These are phyloP conservation scores for Craterocephalus amniculus DNA, from an alignment of 2,797 vertebrate species.

Conservation along the genomic window DNA sequence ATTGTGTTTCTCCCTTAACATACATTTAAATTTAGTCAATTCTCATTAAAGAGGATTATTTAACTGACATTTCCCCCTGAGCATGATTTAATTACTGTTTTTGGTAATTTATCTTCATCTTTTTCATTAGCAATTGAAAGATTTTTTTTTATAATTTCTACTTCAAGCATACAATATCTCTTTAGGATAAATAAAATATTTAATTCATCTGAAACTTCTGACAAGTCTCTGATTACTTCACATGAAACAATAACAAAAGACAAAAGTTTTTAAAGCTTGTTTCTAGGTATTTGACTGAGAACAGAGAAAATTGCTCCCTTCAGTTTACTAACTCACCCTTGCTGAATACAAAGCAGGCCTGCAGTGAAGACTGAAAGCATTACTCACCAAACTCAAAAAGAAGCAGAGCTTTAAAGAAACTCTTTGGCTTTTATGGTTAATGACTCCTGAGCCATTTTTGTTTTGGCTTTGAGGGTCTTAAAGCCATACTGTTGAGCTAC, in stretches of 20 bases:
- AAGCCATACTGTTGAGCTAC: background rate
- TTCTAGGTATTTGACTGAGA: constrained; percentile 59
- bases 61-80: background rate
- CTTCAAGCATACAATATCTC: background rate
- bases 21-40: constrained; percentile 13
- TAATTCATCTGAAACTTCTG: constrained; percentile 20
- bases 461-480: background rate
- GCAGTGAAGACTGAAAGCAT: constrained; percentile 28
- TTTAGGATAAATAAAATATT: background rate
- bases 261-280: constrained; percentile 37
- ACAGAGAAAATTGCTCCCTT: constrained; percentile 68
- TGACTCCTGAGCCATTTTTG: background rate
- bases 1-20: constrained; percentile 12
- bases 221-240: constrained; percentile 40
- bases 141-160: background rate
- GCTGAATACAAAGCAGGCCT: constrained; percentile 54
- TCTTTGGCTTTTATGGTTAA: background rate
- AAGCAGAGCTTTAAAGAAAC: constrained; percentile 42
- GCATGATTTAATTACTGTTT: background rate
- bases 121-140: background rate
- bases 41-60: constrained; percentile 31
- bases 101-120: background rate
- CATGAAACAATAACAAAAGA: constrained; percentile 51
- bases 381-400: constrained; percentile 48
- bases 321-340: constrained; percentile 69